These are phyloP conservation scores for Helicolenus hilgendorfi DNA, from an alignment of 2,797 vertebrate genomes.

Conservation along the genomic window DNA sequence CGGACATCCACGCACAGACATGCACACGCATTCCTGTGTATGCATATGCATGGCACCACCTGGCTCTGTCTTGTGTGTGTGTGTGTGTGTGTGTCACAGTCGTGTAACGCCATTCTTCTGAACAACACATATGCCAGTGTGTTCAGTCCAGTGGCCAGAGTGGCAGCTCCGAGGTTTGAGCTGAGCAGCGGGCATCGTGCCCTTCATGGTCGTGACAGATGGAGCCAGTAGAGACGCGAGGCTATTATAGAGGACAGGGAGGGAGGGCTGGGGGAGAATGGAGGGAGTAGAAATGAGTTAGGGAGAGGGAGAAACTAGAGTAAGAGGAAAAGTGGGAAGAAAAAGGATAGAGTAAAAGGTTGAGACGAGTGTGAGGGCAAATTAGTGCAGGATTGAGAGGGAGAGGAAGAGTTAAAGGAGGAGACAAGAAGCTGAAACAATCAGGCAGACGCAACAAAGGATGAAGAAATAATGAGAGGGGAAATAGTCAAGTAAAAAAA, in stretches of 20 bases:
- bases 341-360: conserved; percentile 22
- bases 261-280: conserved; percentile 3
- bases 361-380: conserved; percentile 30
- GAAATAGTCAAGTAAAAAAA: conserved; percentile 19
- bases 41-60: conserved; percentile 70
- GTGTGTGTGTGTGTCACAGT: conserved; percentile 19
- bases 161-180: conserved; percentile 68
- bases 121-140: conserved; percentile 75
- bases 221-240: conserved; percentile 69
- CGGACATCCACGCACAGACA: background rate
- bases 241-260: conserved; percentile 61
- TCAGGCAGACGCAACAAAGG: conserved; percentile 31
- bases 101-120: conserved; percentile 29
- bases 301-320: conserved; percentile 10
- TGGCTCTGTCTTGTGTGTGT: conserved; percentile 37
- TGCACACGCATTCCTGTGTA: conserved; percentile 24
- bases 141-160: conserved; percentile 79
- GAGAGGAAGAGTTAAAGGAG: conserved; percentile 14
- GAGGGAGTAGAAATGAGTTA: conserved; percentile 42
- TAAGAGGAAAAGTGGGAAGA: conserved; percentile 27
- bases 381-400: conserved; percentile 40
- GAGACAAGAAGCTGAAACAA: conserved; percentile 18
- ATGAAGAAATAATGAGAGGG: conserved; percentile 20
- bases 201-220: conserved; percentile 81
- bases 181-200: conserved; percentile 74